Evolutionary conservation across 2,797 vertebrate species (phyloP), one percentile per base, ranked within the genome.

Genomic region (Chrysocyon brachyurus): DNA sequence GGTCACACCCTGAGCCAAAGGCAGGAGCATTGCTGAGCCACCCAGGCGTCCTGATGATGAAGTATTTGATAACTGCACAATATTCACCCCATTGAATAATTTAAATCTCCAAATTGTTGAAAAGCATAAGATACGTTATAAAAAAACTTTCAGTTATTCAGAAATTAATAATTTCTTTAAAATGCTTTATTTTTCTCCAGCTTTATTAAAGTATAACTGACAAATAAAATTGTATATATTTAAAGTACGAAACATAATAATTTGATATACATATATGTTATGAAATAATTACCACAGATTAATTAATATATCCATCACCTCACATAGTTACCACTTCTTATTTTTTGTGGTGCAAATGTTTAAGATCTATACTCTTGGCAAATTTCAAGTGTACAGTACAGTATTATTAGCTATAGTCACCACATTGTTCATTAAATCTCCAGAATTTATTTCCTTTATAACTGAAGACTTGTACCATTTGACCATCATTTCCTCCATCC

Each of bases 61-160:
- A 77, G 16, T 83, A 75, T 70, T 91, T 77, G 68, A 63, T 85
- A 92, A 93, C 31, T 93, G 16, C 24, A 28, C 70, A 72, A 77
- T 73, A 46, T 11, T 90, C 31, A 75, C 26, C 66, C 9, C 21
- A 21, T 63, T 36, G 68, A 46, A 54, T 22, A 61, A 73, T 86
- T 88, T 68, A 91, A 97, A 91, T 78, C 24, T 12, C 12, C 17
- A 75, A 87, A 72, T 77, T 93, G 6, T 91, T 87, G 59, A 87
- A 90, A 94, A 90, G 17, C 31, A 77, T 40, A 26, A 56, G 40
- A 15, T 64, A 59, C 17, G 16, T 59, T 72, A 46, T 70, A 83
- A 59, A 73, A 92, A 63, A 33, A 10, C 33, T 83, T 78, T 52
- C 7, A 46, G 7, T 10, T 91, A 78, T 73, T 83, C 31, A 75